phyloP scores from a whole-genome alignment of 2,888 invertebrate species.

The Calliphora vomitoria region DNA sequence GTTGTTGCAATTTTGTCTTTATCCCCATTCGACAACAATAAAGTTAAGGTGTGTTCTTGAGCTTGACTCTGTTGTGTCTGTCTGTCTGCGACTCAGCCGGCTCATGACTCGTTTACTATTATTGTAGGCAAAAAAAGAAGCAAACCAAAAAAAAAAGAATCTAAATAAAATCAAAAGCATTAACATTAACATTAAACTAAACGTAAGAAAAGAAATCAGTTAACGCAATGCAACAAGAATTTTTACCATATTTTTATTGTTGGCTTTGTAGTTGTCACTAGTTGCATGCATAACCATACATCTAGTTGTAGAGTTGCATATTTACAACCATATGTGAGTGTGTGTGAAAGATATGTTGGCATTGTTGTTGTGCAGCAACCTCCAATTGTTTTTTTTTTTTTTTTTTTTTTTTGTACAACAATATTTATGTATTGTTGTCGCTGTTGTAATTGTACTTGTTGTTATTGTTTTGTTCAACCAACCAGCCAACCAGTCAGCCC shows the following conservation, averaged over 20 bases:
- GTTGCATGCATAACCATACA: conserved; percentile 23
- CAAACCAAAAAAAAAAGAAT: not conserved
- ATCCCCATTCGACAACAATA: conserved; percentile 65
- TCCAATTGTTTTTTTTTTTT: conserved; percentile 45
- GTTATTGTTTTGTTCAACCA: conserved; percentile 51
- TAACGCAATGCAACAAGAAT: conserved; percentile 72
- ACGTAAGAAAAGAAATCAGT: conserved; percentile 65
- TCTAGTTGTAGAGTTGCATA: not conserved
- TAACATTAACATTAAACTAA: not conserved
- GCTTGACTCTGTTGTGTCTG: conserved; percentile 79
- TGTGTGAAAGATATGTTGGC: conserved; percentile 16
- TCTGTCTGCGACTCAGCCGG: conserved; percentile 13
- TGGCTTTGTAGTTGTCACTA: conserved; percentile 44
- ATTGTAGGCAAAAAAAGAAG: conserved; percentile 48
- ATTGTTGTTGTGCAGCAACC: conserved; percentile 48
- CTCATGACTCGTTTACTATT: conserved; percentile 58
- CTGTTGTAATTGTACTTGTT: conserved; percentile 58
- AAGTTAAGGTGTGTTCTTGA: conserved; percentile 83
- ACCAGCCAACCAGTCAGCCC: not conserved
- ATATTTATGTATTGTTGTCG: conserved; percentile 53
- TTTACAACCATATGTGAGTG: conserved; percentile 16
- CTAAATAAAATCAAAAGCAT: not conserved
- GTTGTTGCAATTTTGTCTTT: conserved; percentile 69
- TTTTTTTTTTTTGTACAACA: conserved; percentile 8
- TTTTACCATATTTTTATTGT: conserved; percentile 44